Conservation (phyloP, 92 coral and sea anemone genomes). For the Phenganax subtilis region DNA sequence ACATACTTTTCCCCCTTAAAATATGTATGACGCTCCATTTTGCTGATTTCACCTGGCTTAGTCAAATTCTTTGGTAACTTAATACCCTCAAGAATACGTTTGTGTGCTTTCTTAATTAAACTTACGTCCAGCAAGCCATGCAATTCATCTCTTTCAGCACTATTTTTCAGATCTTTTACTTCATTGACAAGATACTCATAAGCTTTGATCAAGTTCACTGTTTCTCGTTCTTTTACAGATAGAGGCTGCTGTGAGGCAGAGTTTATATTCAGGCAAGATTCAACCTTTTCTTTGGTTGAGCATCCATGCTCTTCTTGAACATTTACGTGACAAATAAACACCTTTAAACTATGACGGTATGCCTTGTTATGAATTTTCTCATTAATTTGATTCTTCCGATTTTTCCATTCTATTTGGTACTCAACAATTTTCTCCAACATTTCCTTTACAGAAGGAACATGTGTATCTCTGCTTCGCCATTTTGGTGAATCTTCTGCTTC, state of each 20-base stretch:
- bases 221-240: neutral
- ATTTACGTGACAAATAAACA: constrained; percentile 59
- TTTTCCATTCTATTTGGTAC: constrained; percentile 43
- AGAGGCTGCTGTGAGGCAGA: neutral
- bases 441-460: neutral
- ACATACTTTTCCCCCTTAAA: constrained; percentile 57
- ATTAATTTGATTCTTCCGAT: neutral
- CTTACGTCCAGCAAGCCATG: constrained; percentile 47
- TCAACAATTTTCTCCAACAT: constrained; percentile 43
- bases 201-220: constrained; percentile 54
- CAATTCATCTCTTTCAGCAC: constrained; percentile 36
- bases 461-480: constrained; percentile 52
- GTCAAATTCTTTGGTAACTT: constrained; percentile 29
- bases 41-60: constrained; percentile 56
- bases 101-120: constrained; percentile 46
- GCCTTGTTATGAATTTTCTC: constrained; percentile 29
- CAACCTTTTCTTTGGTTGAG: constrained; percentile 42
- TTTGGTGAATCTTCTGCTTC: constrained; percentile 61
- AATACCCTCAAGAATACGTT: constrained; percentile 49
- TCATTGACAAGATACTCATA: constrained; percentile 36
- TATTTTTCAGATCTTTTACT: constrained; percentile 25
- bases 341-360: constrained; percentile 23
- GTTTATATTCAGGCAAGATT: neutral
- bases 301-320: constrained; percentile 72
- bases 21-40: constrained; percentile 45